Base-by-base conservation (phyloP, 37 sponge, comb jelly and placozoan species). In the Cladorhizidae sp. region DNA sequence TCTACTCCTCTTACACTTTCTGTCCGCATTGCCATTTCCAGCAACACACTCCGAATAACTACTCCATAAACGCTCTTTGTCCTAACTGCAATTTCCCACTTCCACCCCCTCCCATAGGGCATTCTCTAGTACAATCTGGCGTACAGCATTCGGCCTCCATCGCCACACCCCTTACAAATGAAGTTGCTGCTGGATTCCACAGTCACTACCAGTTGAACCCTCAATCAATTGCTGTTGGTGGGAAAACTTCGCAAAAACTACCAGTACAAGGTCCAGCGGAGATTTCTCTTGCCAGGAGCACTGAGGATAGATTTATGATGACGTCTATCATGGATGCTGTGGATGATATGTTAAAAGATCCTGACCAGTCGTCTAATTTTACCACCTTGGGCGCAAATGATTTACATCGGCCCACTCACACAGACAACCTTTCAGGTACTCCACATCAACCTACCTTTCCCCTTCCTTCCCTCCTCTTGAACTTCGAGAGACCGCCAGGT, bases 251-350 rank as follows among this genome's bases (percentile, higher is more conserved):
- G 9, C 49, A 25, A 11, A 14, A 33, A 31, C 3, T 3, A 31
- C 17, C 3, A 36, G 33, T 32, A 58, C 59, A 21, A 58, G 59
- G 26, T 58, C 6, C 59, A 58, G 59, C 26, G 20, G 59, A 21
- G 14, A 6, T 5, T 3, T 5, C 3, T 58, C 35, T 38, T 38
- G 31, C 3, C 40, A 67, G 63, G 7, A 36, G 15, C 37, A 43
- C 1, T 26, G 54, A 26, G 28, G 83, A 83, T 17, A 35, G 56
- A 1, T 83, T 83, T 58, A 83, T 75, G 74, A 83, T 83, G 83
- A 75, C 32, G 3, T 74, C 40, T 33, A 83, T 83, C 65, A 22
- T 83, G 49, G 43, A 74, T 26, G 83, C 64, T 2, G 76, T 83
- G 28, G 63, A 83, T 36, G 57, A 83, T 73, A 65, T 75, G 3